A percentile compares a stretch with the other conserved stretches of the same genome.
phyloP scores from a whole-genome alignment of 2,888 invertebrate genomes.

The Chouioia cunea region DNA sequence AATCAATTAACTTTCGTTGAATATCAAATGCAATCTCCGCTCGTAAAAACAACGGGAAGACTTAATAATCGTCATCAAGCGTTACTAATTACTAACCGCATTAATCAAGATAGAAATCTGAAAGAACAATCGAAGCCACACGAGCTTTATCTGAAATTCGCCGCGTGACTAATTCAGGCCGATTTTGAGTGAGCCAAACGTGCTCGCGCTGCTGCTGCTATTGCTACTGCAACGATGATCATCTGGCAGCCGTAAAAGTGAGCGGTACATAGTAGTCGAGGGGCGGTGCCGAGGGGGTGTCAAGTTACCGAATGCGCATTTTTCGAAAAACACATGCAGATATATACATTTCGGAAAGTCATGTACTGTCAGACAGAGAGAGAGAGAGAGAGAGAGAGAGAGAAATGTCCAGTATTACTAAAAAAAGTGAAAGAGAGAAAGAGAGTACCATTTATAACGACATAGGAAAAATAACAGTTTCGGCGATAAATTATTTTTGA shows the following conservation, averaged over 20 bases:
- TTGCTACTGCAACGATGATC: slow-evolving; percentile 13
- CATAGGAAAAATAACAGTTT: slow-evolving; percentile 35
- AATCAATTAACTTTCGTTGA: slow-evolving; percentile 24
- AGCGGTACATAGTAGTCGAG: slow-evolving; percentile 48
- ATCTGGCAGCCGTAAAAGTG: slow-evolving; percentile 42
- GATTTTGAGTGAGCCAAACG: slow-evolving; percentile 1
- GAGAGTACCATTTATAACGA: not conserved
- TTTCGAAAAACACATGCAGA: not conserved
- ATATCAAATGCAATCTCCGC: no score
- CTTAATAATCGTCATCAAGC: not conserved
- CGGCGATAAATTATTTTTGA: slow-evolving; percentile 44
- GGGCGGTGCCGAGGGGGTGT: slow-evolving; percentile 34
- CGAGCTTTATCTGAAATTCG: slow-evolving; percentile 11
- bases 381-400: no score
- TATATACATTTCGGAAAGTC: not conserved
- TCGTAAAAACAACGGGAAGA: slow-evolving; percentile 2
- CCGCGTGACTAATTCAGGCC: slow-evolving; percentile 37
- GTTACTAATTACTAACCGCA: slow-evolving; percentile 30
- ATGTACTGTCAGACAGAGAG: not conserved
- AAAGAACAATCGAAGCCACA: slow-evolving; percentile 24
- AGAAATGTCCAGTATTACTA: no score
- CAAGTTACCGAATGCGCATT: slow-evolving; percentile 30
- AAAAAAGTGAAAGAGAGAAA: no score
- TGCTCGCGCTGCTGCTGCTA: not conserved
- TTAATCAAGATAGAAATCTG: slow-evolving; percentile 42